These are phyloP conservation scores for Andrena trimmerana DNA, from an alignment of 2,888 invertebrate species.

Conservation along the genomic window DNA sequence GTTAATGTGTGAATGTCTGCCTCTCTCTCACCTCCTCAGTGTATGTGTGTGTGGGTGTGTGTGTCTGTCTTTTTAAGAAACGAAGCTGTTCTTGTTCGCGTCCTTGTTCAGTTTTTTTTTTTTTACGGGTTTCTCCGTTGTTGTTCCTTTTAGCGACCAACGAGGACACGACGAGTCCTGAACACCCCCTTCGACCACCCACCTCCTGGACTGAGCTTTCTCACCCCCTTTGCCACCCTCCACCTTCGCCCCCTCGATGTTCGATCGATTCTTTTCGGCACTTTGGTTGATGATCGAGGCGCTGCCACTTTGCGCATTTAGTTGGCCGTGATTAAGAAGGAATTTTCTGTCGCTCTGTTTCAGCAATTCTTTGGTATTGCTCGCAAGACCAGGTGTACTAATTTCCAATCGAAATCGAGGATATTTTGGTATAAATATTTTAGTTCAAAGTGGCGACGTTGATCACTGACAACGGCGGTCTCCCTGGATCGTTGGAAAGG, in stretches of 20 bases:
- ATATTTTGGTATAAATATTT: not conserved
- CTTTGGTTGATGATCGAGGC: constrained; percentile 19
- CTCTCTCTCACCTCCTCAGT: not conserved
- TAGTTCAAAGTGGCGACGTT: not conserved
- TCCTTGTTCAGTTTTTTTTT: constrained; percentile 39
- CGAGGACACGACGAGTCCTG: constrained; percentile 73
- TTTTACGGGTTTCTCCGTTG: constrained; percentile 25
- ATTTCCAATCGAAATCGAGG: not conserved
- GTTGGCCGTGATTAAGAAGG: too few relatives aligned
- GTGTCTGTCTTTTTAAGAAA: constrained; percentile 24
- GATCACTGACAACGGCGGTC: not conserved
- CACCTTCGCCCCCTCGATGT: not conserved
- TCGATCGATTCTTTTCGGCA: not conserved
- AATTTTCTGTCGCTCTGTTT: not conserved
- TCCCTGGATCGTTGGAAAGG: not conserved
- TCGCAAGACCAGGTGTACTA: not conserved
- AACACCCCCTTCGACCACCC: constrained; percentile 22
- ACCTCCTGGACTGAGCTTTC: not conserved
- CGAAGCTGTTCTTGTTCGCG: constrained; percentile 54
- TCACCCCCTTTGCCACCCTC: not conserved
- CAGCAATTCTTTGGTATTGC: not conserved
- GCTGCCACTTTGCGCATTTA: not conserved
- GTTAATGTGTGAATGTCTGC: not conserved
- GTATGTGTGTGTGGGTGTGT: not conserved
- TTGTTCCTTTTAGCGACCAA: constrained; percentile 65